Evolutionary conservation across 2,797 vertebrate genomes (phyloP).

Genomic region (Chelidonichthys spinosus): DNA sequence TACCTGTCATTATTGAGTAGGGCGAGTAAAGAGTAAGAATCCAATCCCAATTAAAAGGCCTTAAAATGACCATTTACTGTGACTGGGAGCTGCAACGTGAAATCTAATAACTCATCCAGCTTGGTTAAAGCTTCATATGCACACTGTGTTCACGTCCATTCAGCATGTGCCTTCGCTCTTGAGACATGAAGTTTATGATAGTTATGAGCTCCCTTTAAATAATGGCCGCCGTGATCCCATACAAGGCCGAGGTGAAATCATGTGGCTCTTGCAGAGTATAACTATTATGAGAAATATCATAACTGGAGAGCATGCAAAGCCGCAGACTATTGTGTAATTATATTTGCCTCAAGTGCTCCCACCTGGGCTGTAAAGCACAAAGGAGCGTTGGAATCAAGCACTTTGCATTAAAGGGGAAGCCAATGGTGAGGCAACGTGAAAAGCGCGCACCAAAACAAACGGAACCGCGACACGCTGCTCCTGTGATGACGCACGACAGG

Average conservation of each 20-base stretch:
- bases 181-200: not conserved
- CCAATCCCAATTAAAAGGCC: not conserved
- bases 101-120: not conserved
- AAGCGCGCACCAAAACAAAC: not conserved
- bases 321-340: not conserved
- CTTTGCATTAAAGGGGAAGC: not conserved
- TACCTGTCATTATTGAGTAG: not conserved
- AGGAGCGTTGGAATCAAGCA: not conserved
- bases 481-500: conserved; percentile 21
- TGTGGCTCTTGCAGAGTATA: not conserved
- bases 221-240: not conserved
- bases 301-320: not conserved
- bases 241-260: not conserved
- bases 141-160: not conserved
- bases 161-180: not conserved
- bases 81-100: not conserved
- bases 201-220: not conserved
- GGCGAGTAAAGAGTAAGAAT: not conserved
- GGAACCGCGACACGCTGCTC: conserved; percentile 19
- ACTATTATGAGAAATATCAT: not conserved
- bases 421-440: not conserved
- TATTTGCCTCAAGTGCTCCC: not conserved
- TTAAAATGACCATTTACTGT: not conserved
- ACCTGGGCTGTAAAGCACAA: not conserved
- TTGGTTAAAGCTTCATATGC: not conserved